Base-by-base conservation (phyloP, 1,140 invertebrate species). In the Achatina immaculata region DNA sequence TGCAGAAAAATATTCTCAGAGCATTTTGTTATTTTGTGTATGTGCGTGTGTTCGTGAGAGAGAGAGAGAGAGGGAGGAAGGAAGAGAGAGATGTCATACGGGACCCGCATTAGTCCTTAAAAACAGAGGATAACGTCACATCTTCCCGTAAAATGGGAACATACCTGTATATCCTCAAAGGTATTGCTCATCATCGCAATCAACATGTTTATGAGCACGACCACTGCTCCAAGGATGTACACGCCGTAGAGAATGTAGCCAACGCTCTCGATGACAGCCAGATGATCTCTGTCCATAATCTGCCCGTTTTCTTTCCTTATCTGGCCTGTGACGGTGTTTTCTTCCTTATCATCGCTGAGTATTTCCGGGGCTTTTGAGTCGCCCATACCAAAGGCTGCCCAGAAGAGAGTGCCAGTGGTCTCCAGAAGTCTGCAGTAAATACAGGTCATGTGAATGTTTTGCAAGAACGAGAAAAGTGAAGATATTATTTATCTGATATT, bases 161-260 rank as follows among this genome's bases (percentile, higher is more conserved):
- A 28, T 69, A 88, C 97, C 94, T 99, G 91, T 89, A 99, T 99
- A 86, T 97, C 94, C 92, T 99, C 97, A 92, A 99, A 99, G 85
- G 98, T 99, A 93, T 99, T 97, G 90, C 96, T 97, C 97, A 99
- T 99, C 97, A 99, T 99, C 93, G 98, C 98, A 94, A 99, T 99
- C 87, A 99, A 95, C 90, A 99, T 94, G 93, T 99, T 99, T 93
- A 99, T 97, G 86, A 99, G 94, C 86, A 99, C 98, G 91, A 99
- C 95, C 86, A 98, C 95, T 82, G 96, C 97, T 89, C 98, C 96
- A 93, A 98, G 94, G 94, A 98, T 95, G 94, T 98, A 99, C 88
- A 96, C 94, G 83, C 96, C 97, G 92, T 98, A 98, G 82, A 97
- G 94, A 88, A 93, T 85, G 81, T 92, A 87, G 16, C 88, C 88